Percentiles rank a stretch among this genome's conserved stretches.
Evolutionary conservation across 2,113 vertebrate species (phyloP).

Genomic region (Acrocephalus kingi): DNA sequence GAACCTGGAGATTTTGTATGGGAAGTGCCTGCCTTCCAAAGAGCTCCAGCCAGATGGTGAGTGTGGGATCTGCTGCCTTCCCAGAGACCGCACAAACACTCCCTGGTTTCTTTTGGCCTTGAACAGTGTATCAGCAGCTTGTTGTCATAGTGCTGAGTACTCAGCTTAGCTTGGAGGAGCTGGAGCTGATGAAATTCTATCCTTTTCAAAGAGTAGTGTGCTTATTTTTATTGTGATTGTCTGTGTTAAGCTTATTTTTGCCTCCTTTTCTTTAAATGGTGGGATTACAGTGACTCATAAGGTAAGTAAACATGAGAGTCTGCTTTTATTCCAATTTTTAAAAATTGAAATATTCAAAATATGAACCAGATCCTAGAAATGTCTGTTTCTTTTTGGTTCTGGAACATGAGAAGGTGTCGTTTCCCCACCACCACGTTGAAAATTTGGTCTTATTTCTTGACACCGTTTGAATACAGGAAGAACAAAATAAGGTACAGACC

Average conservation of each 20-base stretch:
- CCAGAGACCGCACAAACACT: accelerated
- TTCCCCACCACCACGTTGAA: neutral
- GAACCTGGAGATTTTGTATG: neutral
- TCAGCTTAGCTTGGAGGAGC: neutral
- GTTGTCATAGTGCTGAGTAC: neutral
- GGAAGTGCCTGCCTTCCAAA: neutral
- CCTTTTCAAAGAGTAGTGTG: neutral
- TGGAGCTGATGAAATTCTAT: neutral
- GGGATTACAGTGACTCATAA: neutral
- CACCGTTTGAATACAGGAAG: neutral
- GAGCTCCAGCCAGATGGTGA: neutral
- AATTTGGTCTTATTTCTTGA: neutral
- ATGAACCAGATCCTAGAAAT: neutral
- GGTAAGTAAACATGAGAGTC: neutral
- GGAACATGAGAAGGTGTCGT: neutral
- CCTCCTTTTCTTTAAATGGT: neutral
- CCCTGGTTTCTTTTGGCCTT: neutral
- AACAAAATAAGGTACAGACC: neutral
- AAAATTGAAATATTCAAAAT: neutral
- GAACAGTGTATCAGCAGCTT: neutral
- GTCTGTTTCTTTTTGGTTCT: neutral
- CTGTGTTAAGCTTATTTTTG: neutral
- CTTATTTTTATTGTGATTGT: neutral
- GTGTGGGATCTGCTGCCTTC: neutral
- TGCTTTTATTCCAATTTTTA: neutral